Conservation (phyloP, 2,113 vertebrate species). For the Scomber japonicus region DNA sequence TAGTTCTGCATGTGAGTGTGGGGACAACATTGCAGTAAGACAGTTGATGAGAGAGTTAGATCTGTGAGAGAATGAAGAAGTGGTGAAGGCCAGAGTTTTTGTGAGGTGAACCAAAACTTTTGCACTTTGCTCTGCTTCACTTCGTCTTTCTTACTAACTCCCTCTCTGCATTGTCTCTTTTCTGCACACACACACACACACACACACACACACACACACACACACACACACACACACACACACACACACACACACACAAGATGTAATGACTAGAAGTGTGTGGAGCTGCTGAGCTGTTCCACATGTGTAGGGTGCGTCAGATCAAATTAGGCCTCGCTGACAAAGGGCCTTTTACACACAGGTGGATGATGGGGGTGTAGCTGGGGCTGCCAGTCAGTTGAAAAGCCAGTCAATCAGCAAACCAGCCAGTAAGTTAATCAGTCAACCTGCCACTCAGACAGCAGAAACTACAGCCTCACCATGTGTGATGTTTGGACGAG, state of each 20-base stretch:
- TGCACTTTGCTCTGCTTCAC: slow-evolving; percentile 32
- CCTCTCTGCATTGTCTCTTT: slow-evolving; percentile 28
- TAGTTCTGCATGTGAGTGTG: neutral
- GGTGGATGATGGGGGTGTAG: slow-evolving; percentile 76
- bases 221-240: no score
- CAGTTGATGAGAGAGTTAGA: slow-evolving; percentile 10
- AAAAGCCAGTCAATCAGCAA: slow-evolving; percentile 63
- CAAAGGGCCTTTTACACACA: slow-evolving; percentile 86
- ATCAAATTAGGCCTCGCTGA: slow-evolving; percentile 82
- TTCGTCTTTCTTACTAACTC: slow-evolving; percentile 33
- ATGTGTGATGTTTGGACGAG: slow-evolving; percentile 32
- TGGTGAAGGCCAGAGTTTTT: slow-evolving; percentile 61
- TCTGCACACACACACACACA: slow-evolving; percentile 24
- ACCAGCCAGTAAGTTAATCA: slow-evolving; percentile 65
- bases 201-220: neutral
- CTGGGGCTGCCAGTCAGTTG: slow-evolving; percentile 37
- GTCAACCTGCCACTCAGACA: slow-evolving; percentile 62
- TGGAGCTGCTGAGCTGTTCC: slow-evolving; percentile 83
- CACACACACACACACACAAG: slow-evolving; percentile 5
- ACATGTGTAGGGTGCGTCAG: slow-evolving; percentile 85
- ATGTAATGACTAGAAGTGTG: slow-evolving; percentile 72
- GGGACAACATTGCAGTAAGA: neutral
- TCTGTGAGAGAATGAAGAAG: slow-evolving; percentile 52
- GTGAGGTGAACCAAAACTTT: slow-evolving; percentile 60
- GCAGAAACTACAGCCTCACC: slow-evolving; percentile 32